Base-by-base conservation (phyloP, 2,888 invertebrate genomes). In the Himalopsyche japonica region DNA sequence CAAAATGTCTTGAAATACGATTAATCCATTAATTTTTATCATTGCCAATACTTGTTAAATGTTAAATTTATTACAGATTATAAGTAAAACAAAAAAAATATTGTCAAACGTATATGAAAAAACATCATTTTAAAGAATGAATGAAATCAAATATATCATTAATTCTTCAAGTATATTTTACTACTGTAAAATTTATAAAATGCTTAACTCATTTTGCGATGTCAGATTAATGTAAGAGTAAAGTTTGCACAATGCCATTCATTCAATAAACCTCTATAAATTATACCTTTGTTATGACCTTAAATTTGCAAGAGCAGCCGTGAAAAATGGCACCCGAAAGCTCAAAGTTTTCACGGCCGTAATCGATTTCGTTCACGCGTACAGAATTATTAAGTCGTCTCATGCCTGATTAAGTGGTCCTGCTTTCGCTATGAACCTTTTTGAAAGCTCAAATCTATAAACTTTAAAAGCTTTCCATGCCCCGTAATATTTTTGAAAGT, bases 271-370 rank as follows among this genome's bases (percentile, higher is more conserved):
- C 1, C 64, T 64, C 10, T 8, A 8, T 64, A 70, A 30, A 70
- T 70, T 24, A 10, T 27, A 70, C 70, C 70, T 70, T 70, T 70
- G 70, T 70, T 70, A 27, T 70, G 70, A 70, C 70, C 15, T 15
- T 27, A 70, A 27, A 70, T 70, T 70, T 70, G 24, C 20, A 70
- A 70, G 70, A 27, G 70, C 70, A 70, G 70, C 70, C 70, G 70
- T 70, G 70, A 70, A 70, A 70, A 70, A 70, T 70, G 24, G 70
- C 70, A 70, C 70, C 70, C 27, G 70, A 70, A 70, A 70, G 70
- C 70, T 70, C 70, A 70, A 70, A 70, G 24, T 70, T 86, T 86
- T 86, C 82, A 85, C 86, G 86, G 77, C 80, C 81, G 80, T 82
- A 86, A 85, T 86, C 82, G 85, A 81, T 78, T 83, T 77, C 80